A percentile compares a stretch with the other conserved stretches of the same genome.
These are phyloP conservation scores for Caenorhabditis sp. DNA, from an alignment of 2,888 invertebrate genomes.

Conservation along the genomic window DNA sequence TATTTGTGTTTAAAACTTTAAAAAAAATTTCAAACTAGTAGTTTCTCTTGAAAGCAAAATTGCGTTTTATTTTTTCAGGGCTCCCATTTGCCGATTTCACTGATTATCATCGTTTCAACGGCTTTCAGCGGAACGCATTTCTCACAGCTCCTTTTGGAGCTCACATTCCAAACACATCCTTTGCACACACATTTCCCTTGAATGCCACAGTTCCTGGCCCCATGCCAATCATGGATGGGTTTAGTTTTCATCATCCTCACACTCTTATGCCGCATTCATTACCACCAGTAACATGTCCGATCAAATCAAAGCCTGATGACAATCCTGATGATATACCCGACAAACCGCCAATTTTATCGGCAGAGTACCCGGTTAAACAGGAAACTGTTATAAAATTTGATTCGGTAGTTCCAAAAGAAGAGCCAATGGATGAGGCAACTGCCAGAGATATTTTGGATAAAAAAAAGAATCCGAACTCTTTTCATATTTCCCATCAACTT, in stretches of 20 bases:
- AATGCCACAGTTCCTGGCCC: constrained; percentile 22
- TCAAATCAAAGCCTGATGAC: background rate
- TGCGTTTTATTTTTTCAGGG: too few species aligned
- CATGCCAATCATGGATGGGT: constrained; percentile 35
- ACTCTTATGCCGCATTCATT: background rate
- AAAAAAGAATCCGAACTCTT: background rate
- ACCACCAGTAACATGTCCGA: background rate
- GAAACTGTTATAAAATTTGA: constrained; percentile 19
- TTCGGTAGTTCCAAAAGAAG: constrained; percentile 10
- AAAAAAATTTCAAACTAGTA: too few species aligned
- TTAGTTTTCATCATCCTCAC: constrained; percentile 29
- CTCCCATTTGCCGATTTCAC: constrained; percentile 50
- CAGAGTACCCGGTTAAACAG: constrained; percentile 30
- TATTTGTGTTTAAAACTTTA: too few species aligned
- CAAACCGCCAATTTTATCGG: constrained; percentile 53
- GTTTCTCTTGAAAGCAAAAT: too few species aligned
- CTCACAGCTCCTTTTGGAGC: constrained; percentile 27
- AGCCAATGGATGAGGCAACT: background rate
- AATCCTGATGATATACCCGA: constrained; percentile 21
- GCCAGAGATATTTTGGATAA: background rate
- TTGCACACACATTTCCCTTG: constrained; percentile 29
- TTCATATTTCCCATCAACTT: background rate
- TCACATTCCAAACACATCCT: constrained; percentile 27
- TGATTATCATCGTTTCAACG: constrained; percentile 57
- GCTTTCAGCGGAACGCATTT: constrained; percentile 37